phyloP scores from a whole-genome alignment of 2,113 vertebrate genomes.

The Neodontobutis hainanensis region DNA sequence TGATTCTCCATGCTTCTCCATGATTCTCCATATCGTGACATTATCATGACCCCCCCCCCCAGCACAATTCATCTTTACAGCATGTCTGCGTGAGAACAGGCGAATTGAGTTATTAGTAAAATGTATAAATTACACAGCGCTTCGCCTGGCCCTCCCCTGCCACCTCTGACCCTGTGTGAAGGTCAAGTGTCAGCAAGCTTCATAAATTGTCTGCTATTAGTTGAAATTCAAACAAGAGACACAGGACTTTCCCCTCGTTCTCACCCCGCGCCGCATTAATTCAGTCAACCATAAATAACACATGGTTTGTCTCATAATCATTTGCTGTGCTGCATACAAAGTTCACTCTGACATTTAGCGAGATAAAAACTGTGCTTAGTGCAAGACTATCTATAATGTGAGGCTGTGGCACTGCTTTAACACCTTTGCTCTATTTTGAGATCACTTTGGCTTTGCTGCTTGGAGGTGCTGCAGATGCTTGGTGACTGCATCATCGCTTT shows the following conservation, averaged over 20 bases:
- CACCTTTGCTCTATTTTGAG: slow-evolving; percentile 57
- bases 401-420: slow-evolving; percentile 25
- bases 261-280: slow-evolving; percentile 23
- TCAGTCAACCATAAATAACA: slow-evolving; percentile 58
- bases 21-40: slow-evolving; percentile 1
- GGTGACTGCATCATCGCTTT: slow-evolving; percentile 22
- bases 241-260: slow-evolving; percentile 15
- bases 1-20: not conserved
- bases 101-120: slow-evolving; percentile 29
- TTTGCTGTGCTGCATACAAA: slow-evolving; percentile 33
- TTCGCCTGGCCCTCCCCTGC: slow-evolving; percentile 5
- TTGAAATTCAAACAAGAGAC: slow-evolving; percentile 49
- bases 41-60: slow-evolving; percentile 19
- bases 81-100: slow-evolving; percentile 29
- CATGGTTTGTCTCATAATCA: slow-evolving; percentile 43
- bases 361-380: slow-evolving; percentile 23
- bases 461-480: slow-evolving; percentile 31
- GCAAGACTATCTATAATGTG: slow-evolving; percentile 30
- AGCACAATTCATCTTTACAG: slow-evolving; percentile 27
- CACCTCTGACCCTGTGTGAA: slow-evolving; percentile 37
- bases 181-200: slow-evolving; percentile 21
- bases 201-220: slow-evolving; percentile 48
- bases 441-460: slow-evolving; percentile 30
- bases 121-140: slow-evolving; percentile 38
- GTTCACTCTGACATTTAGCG: slow-evolving; percentile 35